Evolutionary conservation across 2,888 invertebrate genomes (phyloP).

Genomic region (Deroplatys truncata): DNA sequence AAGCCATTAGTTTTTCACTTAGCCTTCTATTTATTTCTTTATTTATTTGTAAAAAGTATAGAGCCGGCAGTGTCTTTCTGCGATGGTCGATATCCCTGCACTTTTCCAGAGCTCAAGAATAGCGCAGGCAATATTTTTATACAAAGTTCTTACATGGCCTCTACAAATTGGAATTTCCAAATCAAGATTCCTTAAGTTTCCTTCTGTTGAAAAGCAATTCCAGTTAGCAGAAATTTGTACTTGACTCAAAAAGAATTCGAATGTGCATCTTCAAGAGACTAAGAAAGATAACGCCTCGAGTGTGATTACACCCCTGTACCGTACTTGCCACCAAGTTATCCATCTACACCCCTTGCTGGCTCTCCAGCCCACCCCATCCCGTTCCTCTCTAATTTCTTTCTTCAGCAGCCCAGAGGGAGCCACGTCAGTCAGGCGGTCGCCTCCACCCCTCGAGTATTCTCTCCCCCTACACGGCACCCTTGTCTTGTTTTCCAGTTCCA

Average conservation of each 20-base stretch:
- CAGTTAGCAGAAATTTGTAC: background rate
- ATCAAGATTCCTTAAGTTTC: too few relatives aligned
- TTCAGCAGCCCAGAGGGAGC: constrained; percentile 30
- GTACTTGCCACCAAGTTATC: background rate
- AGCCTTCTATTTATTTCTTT: too few relatives aligned
- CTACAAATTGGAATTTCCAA: too few relatives aligned
- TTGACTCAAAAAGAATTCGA: background rate
- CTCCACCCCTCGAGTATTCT: constrained; percentile 37
- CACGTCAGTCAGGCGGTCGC: constrained; percentile 34
- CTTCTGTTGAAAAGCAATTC: background rate
- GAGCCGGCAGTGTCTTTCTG: too few relatives aligned
- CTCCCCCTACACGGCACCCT: constrained; percentile 25
- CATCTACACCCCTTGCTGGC: constrained; percentile 8
- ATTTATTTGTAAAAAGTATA: too few relatives aligned
- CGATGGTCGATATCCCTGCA: too few relatives aligned
- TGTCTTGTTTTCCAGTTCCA: constrained; percentile 15
- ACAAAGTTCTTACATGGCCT: too few relatives aligned
- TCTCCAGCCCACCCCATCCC: background rate
- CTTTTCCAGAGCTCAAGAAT: too few relatives aligned
- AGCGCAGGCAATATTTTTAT: too few relatives aligned
- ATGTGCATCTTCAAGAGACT: background rate
- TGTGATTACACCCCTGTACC: constrained; percentile 2
- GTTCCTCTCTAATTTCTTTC: constrained; percentile 39
- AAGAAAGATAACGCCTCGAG: background rate
- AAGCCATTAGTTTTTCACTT: too few relatives aligned